phyloP scores from a whole-genome alignment of 2,113 vertebrate species.

The Mesembrinibis cayennensis region DNA sequence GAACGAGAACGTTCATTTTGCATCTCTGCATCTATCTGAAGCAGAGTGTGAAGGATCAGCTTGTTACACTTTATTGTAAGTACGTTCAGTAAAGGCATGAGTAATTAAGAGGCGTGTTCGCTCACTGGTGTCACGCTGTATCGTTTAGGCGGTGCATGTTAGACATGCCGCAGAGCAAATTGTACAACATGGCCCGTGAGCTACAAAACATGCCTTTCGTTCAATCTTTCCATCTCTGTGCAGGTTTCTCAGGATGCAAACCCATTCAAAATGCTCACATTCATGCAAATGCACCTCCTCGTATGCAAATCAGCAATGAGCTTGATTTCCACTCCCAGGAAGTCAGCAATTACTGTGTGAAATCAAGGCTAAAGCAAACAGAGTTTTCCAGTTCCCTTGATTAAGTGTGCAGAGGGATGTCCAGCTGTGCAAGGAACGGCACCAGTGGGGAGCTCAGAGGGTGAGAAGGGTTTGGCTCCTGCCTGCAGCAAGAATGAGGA shows the following conservation, averaged over 20 bases:
- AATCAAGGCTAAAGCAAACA: neutral
- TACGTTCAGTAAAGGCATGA: neutral
- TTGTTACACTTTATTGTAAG: neutral
- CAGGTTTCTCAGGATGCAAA: neutral
- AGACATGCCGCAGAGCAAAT: neutral
- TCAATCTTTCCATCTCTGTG: neutral
- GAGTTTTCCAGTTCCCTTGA: neutral
- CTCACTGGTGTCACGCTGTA: neutral
- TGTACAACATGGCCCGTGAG: rapidly evolving
- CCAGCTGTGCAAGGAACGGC: neutral
- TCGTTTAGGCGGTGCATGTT: neutral
- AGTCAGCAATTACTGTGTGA: neutral
- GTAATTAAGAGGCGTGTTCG: neutral
- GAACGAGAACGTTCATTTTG: neutral
- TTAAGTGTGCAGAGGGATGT: neutral
- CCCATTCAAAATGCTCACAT: neutral
- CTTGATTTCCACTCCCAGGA: conserved; percentile 38
- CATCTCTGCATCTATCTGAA: neutral
- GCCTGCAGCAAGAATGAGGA: neutral
- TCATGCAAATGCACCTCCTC: neutral
- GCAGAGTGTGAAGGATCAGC: neutral
- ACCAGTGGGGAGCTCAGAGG: neutral
- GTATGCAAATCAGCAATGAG: conserved; percentile 40
- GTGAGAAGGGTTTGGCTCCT: neutral
- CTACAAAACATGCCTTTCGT: neutral